Evolutionary conservation across 2,888 invertebrate genomes (phyloP).

Genomic region (Corbicula japonica): DNA sequence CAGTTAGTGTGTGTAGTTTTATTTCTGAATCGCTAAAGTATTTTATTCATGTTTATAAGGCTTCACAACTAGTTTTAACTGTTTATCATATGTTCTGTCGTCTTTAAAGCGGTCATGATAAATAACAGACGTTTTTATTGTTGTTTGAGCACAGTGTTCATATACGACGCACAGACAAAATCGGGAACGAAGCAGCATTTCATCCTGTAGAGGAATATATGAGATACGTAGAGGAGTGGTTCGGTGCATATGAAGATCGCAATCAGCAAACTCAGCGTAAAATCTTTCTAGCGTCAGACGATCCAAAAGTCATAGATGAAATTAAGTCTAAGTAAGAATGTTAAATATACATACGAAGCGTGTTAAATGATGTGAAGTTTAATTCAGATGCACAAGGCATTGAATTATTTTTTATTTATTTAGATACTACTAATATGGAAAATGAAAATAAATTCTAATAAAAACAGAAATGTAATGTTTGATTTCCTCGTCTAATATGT

Average conservation of each 20-base stretch:
- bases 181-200: slow-evolving; percentile 99
- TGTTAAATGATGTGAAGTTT: background rate
- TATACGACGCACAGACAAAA: slow-evolving; percentile 90
- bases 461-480: background rate
- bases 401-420: background rate
- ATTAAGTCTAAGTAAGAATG: slow-evolving; percentile 86
- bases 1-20: too few species aligned
- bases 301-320: slow-evolving; percentile 92
- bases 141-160: slow-evolving; percentile 87
- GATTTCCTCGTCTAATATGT: too few species aligned
- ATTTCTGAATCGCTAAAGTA: too few species aligned
- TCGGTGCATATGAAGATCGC: slow-evolving; percentile 91
- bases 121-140: too few species aligned
- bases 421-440: background rate
- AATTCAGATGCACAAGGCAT: background rate
- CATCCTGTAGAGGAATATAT: slow-evolving; percentile 98
- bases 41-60: too few species aligned
- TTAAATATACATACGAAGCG: background rate
- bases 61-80: too few species aligned
- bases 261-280: slow-evolving; percentile 88
- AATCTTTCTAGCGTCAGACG: slow-evolving; percentile 97
- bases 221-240: slow-evolving; percentile 96
- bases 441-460: background rate
- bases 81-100: too few species aligned
- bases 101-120: too few species aligned